phyloP scores from a whole-genome alignment of 2,797 vertebrate species.

The Neopelma chrysocephalum region DNA sequence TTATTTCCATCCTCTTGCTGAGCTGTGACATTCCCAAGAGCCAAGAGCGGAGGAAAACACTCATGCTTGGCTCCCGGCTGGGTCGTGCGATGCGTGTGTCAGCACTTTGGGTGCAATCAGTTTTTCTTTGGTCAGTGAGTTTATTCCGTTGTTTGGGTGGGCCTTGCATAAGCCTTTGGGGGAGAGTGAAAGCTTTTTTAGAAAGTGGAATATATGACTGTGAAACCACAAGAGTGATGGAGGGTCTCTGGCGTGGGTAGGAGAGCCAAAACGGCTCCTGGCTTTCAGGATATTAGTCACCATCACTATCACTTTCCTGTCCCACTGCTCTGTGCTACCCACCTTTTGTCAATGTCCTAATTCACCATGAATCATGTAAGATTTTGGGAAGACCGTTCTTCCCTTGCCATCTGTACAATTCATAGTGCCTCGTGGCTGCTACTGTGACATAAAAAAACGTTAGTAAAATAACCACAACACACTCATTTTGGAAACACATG shows the following conservation, averaged over 20 bases:
- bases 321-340: not conserved
- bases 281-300: slow-evolving; percentile 62
- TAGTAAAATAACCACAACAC: slow-evolving; percentile 37
- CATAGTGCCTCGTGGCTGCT: not conserved
- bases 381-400: slow-evolving; percentile 38
- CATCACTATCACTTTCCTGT: not conserved
- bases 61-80: not conserved
- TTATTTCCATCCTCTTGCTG: slow-evolving; percentile 2
- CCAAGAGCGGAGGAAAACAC: not conserved
- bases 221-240: slow-evolving; percentile 14
- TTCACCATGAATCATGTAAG: slow-evolving; percentile 15
- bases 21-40: not conserved
- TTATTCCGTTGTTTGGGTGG: slow-evolving; percentile 57
- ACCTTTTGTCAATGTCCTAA: slow-evolving; percentile 27
- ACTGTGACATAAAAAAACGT: not conserved
- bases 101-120: slow-evolving; percentile 24
- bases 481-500: slow-evolving; percentile 51
- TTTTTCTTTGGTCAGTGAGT: slow-evolving; percentile 22
- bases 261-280: not conserved
- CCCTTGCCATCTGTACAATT: not conserved
- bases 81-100: not conserved
- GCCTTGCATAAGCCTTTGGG: slow-evolving; percentile 24
- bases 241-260: slow-evolving; percentile 38
- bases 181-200: not conserved
- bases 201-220: slow-evolving; percentile 62